Evolutionary conservation across 2,113 vertebrate species (phyloP).

Genomic region (Grammomys surdaster): DNA sequence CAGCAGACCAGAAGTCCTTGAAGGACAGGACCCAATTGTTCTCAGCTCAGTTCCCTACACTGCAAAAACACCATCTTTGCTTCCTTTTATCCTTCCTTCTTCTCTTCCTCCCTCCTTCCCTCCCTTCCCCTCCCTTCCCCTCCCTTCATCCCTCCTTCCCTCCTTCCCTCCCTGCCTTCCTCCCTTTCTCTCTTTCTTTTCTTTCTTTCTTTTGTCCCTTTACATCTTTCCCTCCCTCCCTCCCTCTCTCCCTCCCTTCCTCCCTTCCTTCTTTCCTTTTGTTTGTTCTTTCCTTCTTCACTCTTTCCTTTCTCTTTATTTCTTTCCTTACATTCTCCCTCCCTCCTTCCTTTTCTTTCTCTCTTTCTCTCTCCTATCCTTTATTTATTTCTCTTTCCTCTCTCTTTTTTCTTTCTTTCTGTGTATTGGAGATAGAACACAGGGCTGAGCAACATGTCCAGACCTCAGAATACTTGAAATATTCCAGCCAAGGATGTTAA

Average conservation of each 20-base stretch:
- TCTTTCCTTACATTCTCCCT: not conserved
- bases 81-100: too few relatives aligned
- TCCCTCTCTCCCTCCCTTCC: rapidly evolving
- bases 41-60: not conserved
- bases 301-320: too few relatives aligned
- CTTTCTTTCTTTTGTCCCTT: too few relatives aligned
- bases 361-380: too few relatives aligned
- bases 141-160: not conserved
- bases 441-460: not conserved
- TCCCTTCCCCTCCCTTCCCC: rapidly evolving
- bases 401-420: not conserved
- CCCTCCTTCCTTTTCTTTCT: not conserved
- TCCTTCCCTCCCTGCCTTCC: too few relatives aligned
- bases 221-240: too few relatives aligned
- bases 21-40: not conserved
- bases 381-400: rapidly evolving
- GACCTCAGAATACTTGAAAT: not conserved
- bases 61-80: not conserved
- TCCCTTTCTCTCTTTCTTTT: too few relatives aligned
- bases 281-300: not conserved
- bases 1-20: not conserved
- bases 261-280: not conserved
- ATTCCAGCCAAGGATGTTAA: not conserved
- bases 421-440: not conserved
- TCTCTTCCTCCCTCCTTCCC: too few relatives aligned